Base-by-base conservation (phyloP, 2,888 invertebrate genomes). In the Lysandra bellargus region DNA sequence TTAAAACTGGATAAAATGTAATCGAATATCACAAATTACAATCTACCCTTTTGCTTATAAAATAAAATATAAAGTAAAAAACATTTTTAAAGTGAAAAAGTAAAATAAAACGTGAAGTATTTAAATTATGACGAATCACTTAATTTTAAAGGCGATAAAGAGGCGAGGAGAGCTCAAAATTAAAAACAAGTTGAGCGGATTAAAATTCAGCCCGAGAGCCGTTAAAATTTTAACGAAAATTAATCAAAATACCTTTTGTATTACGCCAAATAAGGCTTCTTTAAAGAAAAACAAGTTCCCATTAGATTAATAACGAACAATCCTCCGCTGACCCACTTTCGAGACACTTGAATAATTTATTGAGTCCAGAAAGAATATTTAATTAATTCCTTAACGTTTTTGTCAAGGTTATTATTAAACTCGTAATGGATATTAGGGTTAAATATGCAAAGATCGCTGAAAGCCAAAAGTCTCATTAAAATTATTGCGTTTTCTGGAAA, bases 321-420 rank as follows among this genome's bases (percentile, higher is more conserved):
- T 78, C n/a, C 76, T 78, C 79, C 76, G 37, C 74, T 80, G 78
- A 79, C 80, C 78, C 61, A 78, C 61, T 80, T 80, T 80, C 76
- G 78, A 69, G 61, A 76, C 77, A 76, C 76, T 72, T 72, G 79
- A 78, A 77, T 77, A 78, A 79, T 80, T 80, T 79, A 80, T 78
- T 78, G 76, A 79, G 53, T 76, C 72, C 76, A 79, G 60, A 78
- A 79, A 79, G 78, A 80, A 80, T 78, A 64, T 74, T 73, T 80
- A 78, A 79, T 80, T 79, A 80, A 75, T 78, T 79, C 73, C 78
- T 80, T 80, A 79, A 79, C 61, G 57, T 72, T 79, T 80, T 76
- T 78, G 80, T 79, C 75, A 79, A 75, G 78, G 78, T 79, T 79
- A 60, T 76, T 75, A 75, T 75, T 53, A 76, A 76, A 33, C 57